Evolutionary conservation across 2,113 vertebrate species (phyloP).

Genomic region (Eonycteris spelaea): DNA sequence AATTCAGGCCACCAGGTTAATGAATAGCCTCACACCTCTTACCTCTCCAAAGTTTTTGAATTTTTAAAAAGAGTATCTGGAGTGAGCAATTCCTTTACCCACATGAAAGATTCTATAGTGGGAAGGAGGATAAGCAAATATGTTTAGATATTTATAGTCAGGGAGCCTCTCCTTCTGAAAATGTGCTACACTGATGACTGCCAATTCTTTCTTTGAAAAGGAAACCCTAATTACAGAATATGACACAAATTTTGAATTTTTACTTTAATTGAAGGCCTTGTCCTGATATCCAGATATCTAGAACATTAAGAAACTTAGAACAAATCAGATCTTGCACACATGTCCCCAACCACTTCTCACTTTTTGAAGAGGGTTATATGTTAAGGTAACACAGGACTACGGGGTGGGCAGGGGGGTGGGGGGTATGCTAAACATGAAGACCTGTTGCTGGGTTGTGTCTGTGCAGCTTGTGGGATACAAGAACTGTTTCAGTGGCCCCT

Average conservation of each 20-base stretch:
- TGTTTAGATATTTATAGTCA: neutral
- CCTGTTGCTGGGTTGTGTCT: neutral
- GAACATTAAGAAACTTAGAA: neutral
- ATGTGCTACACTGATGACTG: neutral
- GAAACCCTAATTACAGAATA: neutral
- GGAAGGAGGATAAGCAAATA: neutral
- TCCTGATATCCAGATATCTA: neutral
- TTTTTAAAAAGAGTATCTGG: neutral
- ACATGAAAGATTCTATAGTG: neutral
- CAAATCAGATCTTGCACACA: neutral
- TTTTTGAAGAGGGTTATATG: neutral
- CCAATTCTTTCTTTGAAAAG: neutral
- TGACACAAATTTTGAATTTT: neutral
- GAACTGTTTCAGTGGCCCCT: neutral
- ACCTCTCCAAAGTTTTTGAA: neutral
- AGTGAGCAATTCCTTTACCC: neutral
- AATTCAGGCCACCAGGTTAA: neutral
- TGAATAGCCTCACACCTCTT: neutral
- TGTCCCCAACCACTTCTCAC: neutral
- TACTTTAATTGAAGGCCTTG: neutral
- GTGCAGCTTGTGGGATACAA: neutral
- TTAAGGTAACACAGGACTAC: neutral
- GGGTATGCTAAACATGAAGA: too few species aligned
- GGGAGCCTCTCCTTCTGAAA: neutral
- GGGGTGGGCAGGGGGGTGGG: too few species aligned